These are phyloP conservation scores for Euclidia mi DNA, from an alignment of 2,888 invertebrate genomes.

Conservation along the genomic window DNA sequence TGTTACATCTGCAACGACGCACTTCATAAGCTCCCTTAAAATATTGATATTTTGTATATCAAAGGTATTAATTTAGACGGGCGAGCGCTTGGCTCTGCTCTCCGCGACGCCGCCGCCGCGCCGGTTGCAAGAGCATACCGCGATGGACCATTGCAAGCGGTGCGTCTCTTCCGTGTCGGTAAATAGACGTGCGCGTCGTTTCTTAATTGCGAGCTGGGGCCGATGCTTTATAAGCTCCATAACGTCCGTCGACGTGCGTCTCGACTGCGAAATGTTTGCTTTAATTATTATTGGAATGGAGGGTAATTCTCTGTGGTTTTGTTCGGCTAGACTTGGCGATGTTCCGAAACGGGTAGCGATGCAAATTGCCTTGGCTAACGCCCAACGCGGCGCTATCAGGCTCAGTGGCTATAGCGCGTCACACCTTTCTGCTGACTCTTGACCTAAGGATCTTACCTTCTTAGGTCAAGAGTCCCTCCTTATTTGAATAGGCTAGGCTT, in stretches of 20 bases:
- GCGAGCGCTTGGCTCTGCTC: slow-evolving; percentile 75
- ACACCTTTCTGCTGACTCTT: slow-evolving; percentile 77
- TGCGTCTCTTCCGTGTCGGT: slow-evolving; percentile 88
- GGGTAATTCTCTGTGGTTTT: slow-evolving; percentile 90
- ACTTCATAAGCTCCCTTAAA: slow-evolving; percentile 85
- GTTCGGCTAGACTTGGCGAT: slow-evolving; percentile 90
- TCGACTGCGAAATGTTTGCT: slow-evolving; percentile 88
- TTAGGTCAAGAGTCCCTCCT: slow-evolving; percentile 10
- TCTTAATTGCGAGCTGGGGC: slow-evolving; percentile 88
- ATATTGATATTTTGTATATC: slow-evolving; percentile 88
- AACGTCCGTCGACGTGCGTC: slow-evolving; percentile 86
- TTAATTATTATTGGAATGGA: slow-evolving; percentile 90
- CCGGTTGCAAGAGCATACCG: slow-evolving; percentile 69
- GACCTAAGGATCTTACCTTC: slow-evolving; percentile 59
- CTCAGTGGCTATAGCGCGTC: slow-evolving; percentile 70
- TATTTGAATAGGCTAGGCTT: no score
- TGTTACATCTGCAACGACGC: slow-evolving; percentile 74
- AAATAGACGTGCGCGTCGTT: slow-evolving; percentile 87
- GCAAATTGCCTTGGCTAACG: slow-evolving; percentile 90
- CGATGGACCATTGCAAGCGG: slow-evolving; percentile 86
- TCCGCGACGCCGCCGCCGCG: slow-evolving; percentile 52
- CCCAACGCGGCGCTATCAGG: slow-evolving; percentile 87
- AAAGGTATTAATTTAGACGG: slow-evolving; percentile 88
- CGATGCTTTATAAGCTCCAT: slow-evolving; percentile 89
- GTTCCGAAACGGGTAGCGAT: slow-evolving; percentile 90